These are phyloP conservation scores for Drosophila seguyi DNA, from an alignment of 1,140 invertebrate genomes.

Conservation along the genomic window DNA sequence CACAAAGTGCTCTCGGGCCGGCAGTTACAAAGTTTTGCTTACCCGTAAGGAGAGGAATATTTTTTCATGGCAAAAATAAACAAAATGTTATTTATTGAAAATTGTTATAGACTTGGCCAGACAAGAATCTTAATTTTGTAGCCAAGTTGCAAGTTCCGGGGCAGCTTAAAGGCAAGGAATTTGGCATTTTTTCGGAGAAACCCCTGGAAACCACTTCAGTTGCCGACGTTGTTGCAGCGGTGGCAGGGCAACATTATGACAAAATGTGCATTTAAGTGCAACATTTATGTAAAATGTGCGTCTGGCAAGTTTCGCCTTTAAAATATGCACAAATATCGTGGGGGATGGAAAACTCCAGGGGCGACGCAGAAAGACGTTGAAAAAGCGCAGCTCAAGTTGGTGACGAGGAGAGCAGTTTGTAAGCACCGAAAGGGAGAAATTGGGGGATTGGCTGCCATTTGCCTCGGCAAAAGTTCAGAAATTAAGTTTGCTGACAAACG, in stretches of 20 bases:
- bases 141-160: slow-evolving; percentile 45
- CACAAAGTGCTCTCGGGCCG: slow-evolving; percentile 58
- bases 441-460: slow-evolving; percentile 61
- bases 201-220: slow-evolving; percentile 37
- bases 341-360: background rate
- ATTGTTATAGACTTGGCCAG: slow-evolving; percentile 70
- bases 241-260: slow-evolving; percentile 66
- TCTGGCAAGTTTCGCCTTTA: slow-evolving; percentile 79
- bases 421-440: slow-evolving; percentile 40
- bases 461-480: slow-evolving; percentile 79
- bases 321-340: slow-evolving; percentile 68
- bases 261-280: slow-evolving; percentile 83
- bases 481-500: slow-evolving; percentile 84
- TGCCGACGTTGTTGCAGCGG: slow-evolving; percentile 23
- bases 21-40: slow-evolving; percentile 43
- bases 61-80: slow-evolving; percentile 57
- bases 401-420: slow-evolving; percentile 78
- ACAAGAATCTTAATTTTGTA: slow-evolving; percentile 77
- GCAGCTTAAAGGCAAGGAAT: slow-evolving; percentile 48
- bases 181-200: slow-evolving; percentile 6
- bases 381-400: slow-evolving; percentile 58
- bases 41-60: slow-evolving; percentile 34
- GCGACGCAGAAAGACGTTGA: slow-evolving; percentile 31
- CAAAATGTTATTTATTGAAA: slow-evolving; percentile 81
- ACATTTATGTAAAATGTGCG: slow-evolving; percentile 82